These are phyloP conservation scores for Seira musarum DNA, from an alignment of 2,888 invertebrate genomes.

Conservation along the genomic window DNA sequence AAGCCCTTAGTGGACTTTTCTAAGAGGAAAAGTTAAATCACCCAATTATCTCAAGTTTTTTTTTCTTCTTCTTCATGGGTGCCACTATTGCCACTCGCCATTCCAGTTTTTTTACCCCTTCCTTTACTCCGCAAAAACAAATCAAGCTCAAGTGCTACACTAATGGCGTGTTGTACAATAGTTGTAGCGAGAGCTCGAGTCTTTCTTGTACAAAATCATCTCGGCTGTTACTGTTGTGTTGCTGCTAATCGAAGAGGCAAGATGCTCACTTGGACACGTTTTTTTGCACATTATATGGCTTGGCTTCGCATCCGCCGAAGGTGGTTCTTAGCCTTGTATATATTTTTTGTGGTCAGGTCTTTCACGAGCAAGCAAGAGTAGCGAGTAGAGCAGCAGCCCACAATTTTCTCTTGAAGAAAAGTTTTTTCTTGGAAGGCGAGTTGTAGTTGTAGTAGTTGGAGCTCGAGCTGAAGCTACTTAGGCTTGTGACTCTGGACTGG, in stretches of 20 bases:
- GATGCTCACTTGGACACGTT: constrained; percentile 16
- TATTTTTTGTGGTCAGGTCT: background rate
- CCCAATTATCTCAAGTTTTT: constrained; percentile 44
- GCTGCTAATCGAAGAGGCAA: constrained; percentile 4
- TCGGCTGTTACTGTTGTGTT: too few species aligned
- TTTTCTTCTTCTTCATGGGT: background rate
- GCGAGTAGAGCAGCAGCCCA: background rate
- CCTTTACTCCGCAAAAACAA: constrained; percentile 5
- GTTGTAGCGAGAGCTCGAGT: too few species aligned
- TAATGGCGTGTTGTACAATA: constrained; percentile 11
- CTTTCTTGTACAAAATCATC: too few species aligned
- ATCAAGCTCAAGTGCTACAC: constrained; percentile 16
- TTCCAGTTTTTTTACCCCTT: constrained; percentile 5
- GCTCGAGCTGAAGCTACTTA: background rate
- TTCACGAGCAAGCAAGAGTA: background rate
- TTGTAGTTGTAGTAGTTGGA: background rate
- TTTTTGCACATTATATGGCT: constrained; percentile 9
- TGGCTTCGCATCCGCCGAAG: background rate
- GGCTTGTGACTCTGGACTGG: background rate
- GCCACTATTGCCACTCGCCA: background rate
- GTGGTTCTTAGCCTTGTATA: too few species aligned
- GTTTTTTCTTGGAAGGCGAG: background rate
- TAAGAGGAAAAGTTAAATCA: constrained; percentile 38
- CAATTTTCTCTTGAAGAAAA: background rate
- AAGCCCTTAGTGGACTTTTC: constrained; percentile 4